These are phyloP conservation scores for Gymnobelideus leadbeateri DNA, from an alignment of 2,113 vertebrate genomes.

Conservation along the genomic window DNA sequence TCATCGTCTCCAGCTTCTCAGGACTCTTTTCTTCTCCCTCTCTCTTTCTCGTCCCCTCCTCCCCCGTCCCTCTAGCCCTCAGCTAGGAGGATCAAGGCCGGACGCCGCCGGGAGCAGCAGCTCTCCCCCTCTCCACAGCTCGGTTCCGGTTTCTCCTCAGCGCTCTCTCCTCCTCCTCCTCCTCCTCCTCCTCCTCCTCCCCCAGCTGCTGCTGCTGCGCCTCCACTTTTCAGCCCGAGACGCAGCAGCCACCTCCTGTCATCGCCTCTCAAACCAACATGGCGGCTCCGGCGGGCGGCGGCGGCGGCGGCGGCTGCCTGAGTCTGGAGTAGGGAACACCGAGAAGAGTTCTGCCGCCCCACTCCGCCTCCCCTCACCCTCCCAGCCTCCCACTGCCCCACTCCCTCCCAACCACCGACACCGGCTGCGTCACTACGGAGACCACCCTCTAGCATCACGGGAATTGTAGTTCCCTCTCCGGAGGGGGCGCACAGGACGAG, in stretches of 20 bases:
- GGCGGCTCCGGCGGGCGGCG: conserved; percentile 73
- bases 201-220: conserved; percentile 61
- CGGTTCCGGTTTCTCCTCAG: not conserved
- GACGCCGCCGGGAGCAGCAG: conserved; percentile 45
- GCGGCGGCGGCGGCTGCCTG: conserved; percentile 24
- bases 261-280: conserved; percentile 85
- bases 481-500: not conserved
- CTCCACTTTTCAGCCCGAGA: conserved; percentile 64
- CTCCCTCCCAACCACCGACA: not conserved
- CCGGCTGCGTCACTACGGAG: conserved; percentile 66
- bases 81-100: conserved; percentile 48
- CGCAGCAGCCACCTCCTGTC: conserved; percentile 80
- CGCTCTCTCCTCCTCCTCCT: conserved; percentile 48
- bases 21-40: conserved; percentile 4
- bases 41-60: not conserved
- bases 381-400: not conserved
- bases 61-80: conserved; percentile 51
- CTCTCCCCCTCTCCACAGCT: conserved; percentile 18
- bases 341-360: conserved; percentile 52
- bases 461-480: conserved; percentile 72
- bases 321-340: conserved; percentile 65
- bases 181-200: conserved; percentile 61
- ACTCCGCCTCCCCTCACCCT: not conserved
- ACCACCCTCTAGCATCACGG: conserved; percentile 68
- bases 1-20: conserved; percentile 51